These are phyloP conservation scores for Chelidonichthys spinosus DNA, from an alignment of 2,797 vertebrate genomes.

Conservation along the genomic window DNA sequence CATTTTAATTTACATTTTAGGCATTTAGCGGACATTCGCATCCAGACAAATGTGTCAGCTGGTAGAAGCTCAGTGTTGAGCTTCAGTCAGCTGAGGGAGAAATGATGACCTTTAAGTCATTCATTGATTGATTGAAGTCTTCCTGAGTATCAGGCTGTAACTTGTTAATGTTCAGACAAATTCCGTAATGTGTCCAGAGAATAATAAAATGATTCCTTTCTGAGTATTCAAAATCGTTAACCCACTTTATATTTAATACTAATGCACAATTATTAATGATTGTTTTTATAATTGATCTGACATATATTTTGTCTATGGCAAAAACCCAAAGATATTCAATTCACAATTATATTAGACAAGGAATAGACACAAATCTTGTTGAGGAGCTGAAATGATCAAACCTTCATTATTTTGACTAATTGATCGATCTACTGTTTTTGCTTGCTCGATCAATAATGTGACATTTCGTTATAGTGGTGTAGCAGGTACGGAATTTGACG, in stretches of 20 bases:
- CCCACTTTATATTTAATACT: neutral
- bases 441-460: neutral
- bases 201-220: neutral
- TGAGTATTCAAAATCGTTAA: neutral
- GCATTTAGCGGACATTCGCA: slow-evolving; percentile 24
- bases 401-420: neutral
- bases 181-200: neutral
- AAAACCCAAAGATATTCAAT: neutral
- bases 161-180: neutral
- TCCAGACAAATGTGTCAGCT: slow-evolving; percentile 33
- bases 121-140: neutral
- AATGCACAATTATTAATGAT: no score
- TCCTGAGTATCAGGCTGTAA: neutral
- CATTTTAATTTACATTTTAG: slow-evolving; percentile 23
- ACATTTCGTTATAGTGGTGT: neutral
- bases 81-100: slow-evolving; percentile 7
- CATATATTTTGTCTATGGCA: neutral
- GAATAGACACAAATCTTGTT: neutral
- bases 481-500: neutral
- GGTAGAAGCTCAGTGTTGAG: slow-evolving; percentile 20
- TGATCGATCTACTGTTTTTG: neutral
- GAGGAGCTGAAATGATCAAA: neutral
- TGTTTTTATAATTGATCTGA: neutral
- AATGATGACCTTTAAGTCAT: slow-evolving; percentile 15
- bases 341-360: neutral